These are phyloP conservation scores for Molossus molossus DNA, from an alignment of 2,797 vertebrate species.

Conservation along the genomic window DNA sequence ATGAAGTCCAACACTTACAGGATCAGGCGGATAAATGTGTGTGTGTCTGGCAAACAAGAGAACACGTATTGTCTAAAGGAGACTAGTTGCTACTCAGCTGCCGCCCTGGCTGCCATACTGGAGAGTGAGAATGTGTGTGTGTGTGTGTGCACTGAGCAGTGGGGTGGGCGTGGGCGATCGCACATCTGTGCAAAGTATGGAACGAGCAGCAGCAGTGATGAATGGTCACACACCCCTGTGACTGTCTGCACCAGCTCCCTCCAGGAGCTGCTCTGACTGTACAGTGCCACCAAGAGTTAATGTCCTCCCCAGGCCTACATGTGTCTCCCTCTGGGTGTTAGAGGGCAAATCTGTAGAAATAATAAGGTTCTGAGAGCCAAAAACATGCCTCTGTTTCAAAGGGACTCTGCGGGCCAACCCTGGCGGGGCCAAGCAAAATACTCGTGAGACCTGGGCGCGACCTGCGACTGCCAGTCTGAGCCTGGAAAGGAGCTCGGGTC, in stretches of 20 bases:
- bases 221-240: fast-evolving
- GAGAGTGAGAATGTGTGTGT: background rate
- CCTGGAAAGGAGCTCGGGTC: slow-evolving; percentile 27
- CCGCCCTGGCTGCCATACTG: background rate
- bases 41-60: background rate
- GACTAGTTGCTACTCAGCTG: background rate
- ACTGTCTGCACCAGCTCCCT: too few species aligned
- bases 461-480: background rate
- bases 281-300: slow-evolving; percentile 37
- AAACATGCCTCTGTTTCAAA: slow-evolving; percentile 64
- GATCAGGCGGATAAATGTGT: background rate
- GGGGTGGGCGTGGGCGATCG: too few species aligned
- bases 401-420: slow-evolving; percentile 12
- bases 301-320: background rate
- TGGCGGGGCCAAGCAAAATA: slow-evolving; percentile 58
- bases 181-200: fast-evolving
- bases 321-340: slow-evolving; percentile 11
- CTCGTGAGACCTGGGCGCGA: background rate
- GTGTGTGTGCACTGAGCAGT: fast-evolving
- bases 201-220: background rate
- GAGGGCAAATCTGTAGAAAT: slow-evolving; percentile 58
- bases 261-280: background rate
- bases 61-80: background rate
- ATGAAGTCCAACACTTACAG: background rate
- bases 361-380: slow-evolving; percentile 45